These are phyloP conservation scores for Protosalanx chinensis DNA, from an alignment of 2,797 vertebrate genomes.

Conservation along the genomic window DNA sequence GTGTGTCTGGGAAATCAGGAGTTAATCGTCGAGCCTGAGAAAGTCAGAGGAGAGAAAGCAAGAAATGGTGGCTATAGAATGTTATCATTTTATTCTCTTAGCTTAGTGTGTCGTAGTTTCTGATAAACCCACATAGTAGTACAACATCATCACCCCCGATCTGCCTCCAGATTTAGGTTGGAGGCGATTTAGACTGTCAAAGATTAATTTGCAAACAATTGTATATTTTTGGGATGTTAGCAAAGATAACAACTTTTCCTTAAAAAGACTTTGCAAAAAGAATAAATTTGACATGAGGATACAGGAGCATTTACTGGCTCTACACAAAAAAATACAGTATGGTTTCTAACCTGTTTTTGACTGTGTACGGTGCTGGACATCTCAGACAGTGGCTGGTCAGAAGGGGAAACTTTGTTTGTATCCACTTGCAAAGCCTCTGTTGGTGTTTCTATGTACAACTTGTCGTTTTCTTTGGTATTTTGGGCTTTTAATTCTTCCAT, in stretches of 20 bases:
- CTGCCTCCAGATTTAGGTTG: conserved; percentile 25
- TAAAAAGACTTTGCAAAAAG: background rate
- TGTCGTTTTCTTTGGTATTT: conserved; percentile 19
- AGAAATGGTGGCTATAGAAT: conserved; percentile 4
- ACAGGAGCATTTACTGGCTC: background rate
- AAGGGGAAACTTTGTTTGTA: conserved; percentile 38
- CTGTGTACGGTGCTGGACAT: conserved; percentile 51
- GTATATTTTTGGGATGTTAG: background rate
- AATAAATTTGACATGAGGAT: background rate
- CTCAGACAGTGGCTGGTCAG: conserved; percentile 41
- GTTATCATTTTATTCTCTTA: too few relatives aligned
- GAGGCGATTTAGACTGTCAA: background rate
- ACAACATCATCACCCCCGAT: conserved; percentile 26
- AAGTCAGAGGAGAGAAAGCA: conserved; percentile 19
- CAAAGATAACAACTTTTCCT: conserved; percentile 1
- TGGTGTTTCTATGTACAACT: conserved; percentile 9
- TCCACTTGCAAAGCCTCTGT: conserved; percentile 25
- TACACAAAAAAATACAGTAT: background rate
- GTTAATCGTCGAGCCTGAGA: conserved; percentile 66
- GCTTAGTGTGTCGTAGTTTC: conserved; percentile 32
- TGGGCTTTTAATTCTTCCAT: conserved; percentile 18
- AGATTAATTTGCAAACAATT: background rate
- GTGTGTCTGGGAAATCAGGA: conserved; percentile 73
- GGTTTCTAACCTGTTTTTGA: conserved; percentile 62
- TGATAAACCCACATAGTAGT: conserved; percentile 42